A percentile compares a stretch with the other conserved stretches of the same genome.
Evolutionary conservation across 2,113 vertebrate species (phyloP).

Genomic region (Paedocypris sp.): DNA sequence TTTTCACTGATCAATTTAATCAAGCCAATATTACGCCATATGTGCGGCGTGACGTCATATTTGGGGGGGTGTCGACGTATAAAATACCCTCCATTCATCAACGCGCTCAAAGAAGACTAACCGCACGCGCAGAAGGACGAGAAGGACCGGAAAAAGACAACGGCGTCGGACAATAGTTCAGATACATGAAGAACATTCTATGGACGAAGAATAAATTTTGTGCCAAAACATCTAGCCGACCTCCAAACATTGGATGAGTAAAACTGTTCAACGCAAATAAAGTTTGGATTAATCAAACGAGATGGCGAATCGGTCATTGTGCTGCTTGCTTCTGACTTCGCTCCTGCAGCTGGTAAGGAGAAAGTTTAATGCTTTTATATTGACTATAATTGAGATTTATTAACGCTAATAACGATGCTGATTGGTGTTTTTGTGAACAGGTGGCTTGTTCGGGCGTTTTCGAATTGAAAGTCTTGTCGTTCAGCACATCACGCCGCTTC

Average conservation of each 20-base stretch:
- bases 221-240: neutral
- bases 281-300: constrained; percentile 1
- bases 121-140: neutral
- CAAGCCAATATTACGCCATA: constrained; percentile 5
- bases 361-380: neutral
- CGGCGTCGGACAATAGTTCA: too few species aligned
- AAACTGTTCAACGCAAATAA: constrained; percentile 4
- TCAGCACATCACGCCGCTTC: constrained; percentile 41
- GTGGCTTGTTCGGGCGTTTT: constrained; percentile 55
- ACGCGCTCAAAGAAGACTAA: neutral
- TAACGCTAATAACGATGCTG: neutral
- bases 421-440: constrained; percentile 29
- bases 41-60: neutral
- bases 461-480: constrained; percentile 63
- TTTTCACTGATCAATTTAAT: constrained; percentile 16
- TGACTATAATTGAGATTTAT: neutral
- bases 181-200: too few species aligned
- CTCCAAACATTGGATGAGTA: constrained; percentile 6
- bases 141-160: neutral
- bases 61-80: neutral
- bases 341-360: constrained; percentile 24
- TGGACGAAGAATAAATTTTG: neutral
- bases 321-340: constrained; percentile 10
- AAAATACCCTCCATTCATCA: neutral
- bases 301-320: constrained; percentile 29